Evolutionary conservation across 2,113 vertebrate species (phyloP), one percentile per base, ranked within the genome.

Genomic region (Brachirus orientalis): DNA sequence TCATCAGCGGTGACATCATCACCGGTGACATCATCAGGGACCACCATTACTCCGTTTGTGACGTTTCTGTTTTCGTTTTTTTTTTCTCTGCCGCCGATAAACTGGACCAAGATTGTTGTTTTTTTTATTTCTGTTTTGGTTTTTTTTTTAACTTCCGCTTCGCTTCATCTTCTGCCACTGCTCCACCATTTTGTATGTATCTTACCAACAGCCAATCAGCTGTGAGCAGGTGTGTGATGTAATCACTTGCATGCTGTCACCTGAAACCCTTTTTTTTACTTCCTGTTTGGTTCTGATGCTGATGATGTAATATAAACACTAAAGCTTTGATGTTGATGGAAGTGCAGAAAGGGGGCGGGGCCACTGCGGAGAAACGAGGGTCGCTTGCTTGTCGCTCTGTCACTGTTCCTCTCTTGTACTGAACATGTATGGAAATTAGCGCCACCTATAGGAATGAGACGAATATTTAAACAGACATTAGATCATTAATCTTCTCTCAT

Each of bases 221-320:
- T 62, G 28, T 1, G 3, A 57, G 68, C 55, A 69, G 67, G 40
- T 1, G 19, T 55, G 0, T 9, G 40, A 52, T 77, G 67, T 75
- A 57, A 33, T 37, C 82, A 74, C 76, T 9, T 80, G 88, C 88
- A 90, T 88, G 88, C 73, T 78, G n/a, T 68, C 79, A 75, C 73
- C 54, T 22, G 36, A 72, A 57, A 48, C 16, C 45, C 37, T 89
- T 90, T 91, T 91, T 16, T 6, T 10, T 44, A 89, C 90, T 84
- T 91, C 89, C 58, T 92, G 57, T 93, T 87, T 83, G 46, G 93
- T 94, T 95, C 94, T 93, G 93, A 94, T 95, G 93, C 95, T 95
- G 94, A 93, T 95, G 94, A 92, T 96, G 95, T 96, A 96, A 95
- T 94, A 96, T 95, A 95, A 95, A 93, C 94, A 95, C 93, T 94